phyloP scores from a whole-genome alignment of 2,888 invertebrate genomes.

The Isotomurus palustris region DNA sequence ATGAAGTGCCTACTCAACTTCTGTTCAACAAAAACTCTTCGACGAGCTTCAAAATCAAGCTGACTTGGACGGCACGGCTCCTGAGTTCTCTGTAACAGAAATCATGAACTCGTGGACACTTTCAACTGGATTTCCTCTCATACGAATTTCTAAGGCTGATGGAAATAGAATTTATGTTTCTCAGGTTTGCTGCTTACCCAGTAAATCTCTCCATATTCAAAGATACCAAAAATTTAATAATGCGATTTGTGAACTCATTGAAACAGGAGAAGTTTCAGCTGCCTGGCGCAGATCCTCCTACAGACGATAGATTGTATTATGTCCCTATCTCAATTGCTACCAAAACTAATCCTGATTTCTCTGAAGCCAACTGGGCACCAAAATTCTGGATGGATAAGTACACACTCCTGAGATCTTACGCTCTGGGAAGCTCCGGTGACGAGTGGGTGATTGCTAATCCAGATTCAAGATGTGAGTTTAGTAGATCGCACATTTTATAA shows the following conservation, averaged over 20 bases:
- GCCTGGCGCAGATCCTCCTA: background rate
- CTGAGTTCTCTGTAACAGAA: conserved; percentile 41
- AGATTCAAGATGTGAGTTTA: conserved; percentile 25
- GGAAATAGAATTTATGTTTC: background rate
- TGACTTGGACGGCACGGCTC: conserved; percentile 34
- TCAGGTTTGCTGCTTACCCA: background rate
- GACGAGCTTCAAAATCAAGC: conserved; percentile 49
- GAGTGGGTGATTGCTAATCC: conserved; percentile 34
- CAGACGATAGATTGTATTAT: background rate
- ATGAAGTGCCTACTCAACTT: conserved; percentile 48
- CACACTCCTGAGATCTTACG: background rate
- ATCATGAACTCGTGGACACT: conserved; percentile 51
- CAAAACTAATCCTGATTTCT: conserved; percentile 10
- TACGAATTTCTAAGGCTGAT: conserved; percentile 11
- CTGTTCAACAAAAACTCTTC: conserved; percentile 53
- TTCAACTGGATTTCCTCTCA: conserved; percentile 24
- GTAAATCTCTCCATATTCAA: background rate
- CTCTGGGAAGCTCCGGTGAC: background rate
- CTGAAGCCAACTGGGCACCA: conserved; percentile 5
- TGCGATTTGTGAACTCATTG: too few relatives aligned
- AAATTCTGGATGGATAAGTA: conserved; percentile 16
- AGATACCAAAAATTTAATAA: too few relatives aligned
- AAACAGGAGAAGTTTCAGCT: too few relatives aligned
- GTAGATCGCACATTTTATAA: background rate
- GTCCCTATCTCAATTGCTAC: conserved; percentile 28